Percentiles rank a stretch among this genome's conserved stretches.
phyloP scores from a whole-genome alignment of 1,140 invertebrate genomes.

The Dinoponera quadriceps region DNA sequence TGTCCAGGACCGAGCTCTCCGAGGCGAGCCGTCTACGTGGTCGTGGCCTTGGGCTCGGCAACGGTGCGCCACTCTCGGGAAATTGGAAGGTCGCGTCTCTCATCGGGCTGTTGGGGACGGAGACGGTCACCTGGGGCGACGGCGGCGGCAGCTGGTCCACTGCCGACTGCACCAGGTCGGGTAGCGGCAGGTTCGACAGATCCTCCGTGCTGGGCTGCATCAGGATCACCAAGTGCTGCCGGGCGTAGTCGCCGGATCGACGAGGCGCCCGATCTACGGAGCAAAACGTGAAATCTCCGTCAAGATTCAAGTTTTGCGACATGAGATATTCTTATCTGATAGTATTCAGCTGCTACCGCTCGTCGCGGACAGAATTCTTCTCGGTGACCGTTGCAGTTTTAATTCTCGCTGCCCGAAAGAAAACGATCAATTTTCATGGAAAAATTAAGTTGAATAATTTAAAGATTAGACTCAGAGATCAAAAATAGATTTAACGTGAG shows the following conservation, averaged over 20 bases:
- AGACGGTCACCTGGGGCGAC: constrained; percentile 82
- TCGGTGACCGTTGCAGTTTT: no score
- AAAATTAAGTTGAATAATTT: no score
- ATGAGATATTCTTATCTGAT: no score
- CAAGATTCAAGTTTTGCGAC: not conserved
- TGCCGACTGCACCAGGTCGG: constrained; percentile 82
- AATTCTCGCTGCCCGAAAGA: no score
- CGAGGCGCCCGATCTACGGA: constrained; percentile 81
- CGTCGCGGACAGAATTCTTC: no score
- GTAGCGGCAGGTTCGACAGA: constrained; percentile 80
- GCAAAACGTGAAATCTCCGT: not conserved
- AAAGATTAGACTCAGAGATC: no score
- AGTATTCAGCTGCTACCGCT: no score
- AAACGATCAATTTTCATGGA: no score
- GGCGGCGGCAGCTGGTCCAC: constrained; percentile 81
- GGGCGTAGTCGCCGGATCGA: constrained; percentile 73
- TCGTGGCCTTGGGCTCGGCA: constrained; percentile 83
- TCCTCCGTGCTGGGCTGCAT: constrained; percentile 78
- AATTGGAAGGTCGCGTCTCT: constrained; percentile 84
- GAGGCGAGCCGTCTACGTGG: constrained; percentile 83
- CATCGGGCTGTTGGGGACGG: constrained; percentile 83
- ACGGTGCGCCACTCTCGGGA: constrained; percentile 79
- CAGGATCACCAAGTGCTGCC: constrained; percentile 80
- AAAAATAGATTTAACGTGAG: no score
- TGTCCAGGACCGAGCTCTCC: constrained; percentile 74